Evolutionary conservation across 2,113 vertebrate genomes (phyloP).

Genomic region (Otocyon megalotis): DNA sequence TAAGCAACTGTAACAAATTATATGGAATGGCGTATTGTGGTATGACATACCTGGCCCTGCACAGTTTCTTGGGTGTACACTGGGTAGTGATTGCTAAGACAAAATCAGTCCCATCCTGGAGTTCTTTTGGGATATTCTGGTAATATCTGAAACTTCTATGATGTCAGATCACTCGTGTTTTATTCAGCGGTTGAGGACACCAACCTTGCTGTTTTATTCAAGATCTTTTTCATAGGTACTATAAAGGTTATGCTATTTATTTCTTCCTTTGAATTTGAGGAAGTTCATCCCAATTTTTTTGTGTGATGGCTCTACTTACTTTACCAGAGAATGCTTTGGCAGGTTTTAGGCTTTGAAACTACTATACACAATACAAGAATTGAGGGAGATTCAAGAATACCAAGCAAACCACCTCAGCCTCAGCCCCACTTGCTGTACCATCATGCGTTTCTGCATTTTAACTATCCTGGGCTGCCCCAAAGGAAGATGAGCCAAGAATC

Average conservation of each 20-base stretch:
- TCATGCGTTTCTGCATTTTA: neutral
- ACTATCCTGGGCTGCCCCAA: neutral
- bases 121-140: neutral
- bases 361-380: neutral
- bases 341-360: neutral
- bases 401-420: rapidly evolving
- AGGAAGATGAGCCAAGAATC: neutral
- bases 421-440: rapidly evolving
- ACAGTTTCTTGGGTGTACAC: neutral
- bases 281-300: neutral
- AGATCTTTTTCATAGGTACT: neutral
- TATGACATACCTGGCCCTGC: neutral
- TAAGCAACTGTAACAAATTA: neutral
- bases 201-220: neutral
- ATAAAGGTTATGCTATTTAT: neutral
- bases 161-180: neutral
- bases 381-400: neutral
- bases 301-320: neutral
- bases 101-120: neutral
- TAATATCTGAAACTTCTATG: neutral
- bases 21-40: neutral
- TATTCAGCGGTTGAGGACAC: neutral
- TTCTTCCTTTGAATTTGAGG: neutral
- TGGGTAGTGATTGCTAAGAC: neutral
- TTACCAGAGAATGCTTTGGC: neutral